Evolutionary conservation across 2,888 invertebrate genomes (phyloP).

Genomic region (Aquatica leii): DNA sequence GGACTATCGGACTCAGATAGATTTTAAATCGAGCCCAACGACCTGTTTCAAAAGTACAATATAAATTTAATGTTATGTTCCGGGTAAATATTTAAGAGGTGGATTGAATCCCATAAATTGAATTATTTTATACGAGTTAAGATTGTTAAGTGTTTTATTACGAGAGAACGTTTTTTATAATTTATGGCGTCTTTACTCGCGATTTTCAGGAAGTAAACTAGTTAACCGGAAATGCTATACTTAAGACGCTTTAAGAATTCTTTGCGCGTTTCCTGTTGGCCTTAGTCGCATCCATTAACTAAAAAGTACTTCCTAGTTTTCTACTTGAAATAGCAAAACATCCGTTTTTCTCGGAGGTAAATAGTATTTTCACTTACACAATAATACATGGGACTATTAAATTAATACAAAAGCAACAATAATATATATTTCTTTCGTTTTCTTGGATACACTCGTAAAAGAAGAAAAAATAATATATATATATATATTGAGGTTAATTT

Average conservation of each 20-base stretch:
- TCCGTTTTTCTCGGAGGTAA: constrained; percentile 30
- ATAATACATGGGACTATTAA: no score
- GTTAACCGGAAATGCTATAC: constrained; percentile 50
- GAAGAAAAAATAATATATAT: no score
- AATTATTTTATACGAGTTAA: background rate
- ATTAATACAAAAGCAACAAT: no score
- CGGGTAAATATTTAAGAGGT: constrained; percentile 5
- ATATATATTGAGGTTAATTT: background rate
- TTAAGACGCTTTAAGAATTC: constrained; percentile 49
- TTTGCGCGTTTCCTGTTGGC: constrained; percentile 48
- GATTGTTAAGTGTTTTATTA: background rate
- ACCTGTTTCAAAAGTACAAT: constrained; percentile 21
- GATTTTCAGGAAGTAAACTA: constrained; percentile 23
- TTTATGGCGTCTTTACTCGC: constrained; percentile 6
- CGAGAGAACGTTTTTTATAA: background rate
- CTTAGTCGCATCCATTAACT: constrained; percentile 38
- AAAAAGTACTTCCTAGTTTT: constrained; percentile 30
- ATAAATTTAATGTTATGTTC: constrained; percentile 15
- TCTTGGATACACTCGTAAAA: no score
- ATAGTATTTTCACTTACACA: no score
- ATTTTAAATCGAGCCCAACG: constrained; percentile 7
- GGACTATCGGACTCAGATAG: background rate
- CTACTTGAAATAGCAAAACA: constrained; percentile 34
- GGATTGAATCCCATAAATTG: background rate
- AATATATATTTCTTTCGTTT: no score